Percentiles rank a stretch among this genome's conserved stretches.
These are phyloP conservation scores for Strix occidentalis DNA, from an alignment of 2,797 vertebrate genomes.

Conservation along the genomic window DNA sequence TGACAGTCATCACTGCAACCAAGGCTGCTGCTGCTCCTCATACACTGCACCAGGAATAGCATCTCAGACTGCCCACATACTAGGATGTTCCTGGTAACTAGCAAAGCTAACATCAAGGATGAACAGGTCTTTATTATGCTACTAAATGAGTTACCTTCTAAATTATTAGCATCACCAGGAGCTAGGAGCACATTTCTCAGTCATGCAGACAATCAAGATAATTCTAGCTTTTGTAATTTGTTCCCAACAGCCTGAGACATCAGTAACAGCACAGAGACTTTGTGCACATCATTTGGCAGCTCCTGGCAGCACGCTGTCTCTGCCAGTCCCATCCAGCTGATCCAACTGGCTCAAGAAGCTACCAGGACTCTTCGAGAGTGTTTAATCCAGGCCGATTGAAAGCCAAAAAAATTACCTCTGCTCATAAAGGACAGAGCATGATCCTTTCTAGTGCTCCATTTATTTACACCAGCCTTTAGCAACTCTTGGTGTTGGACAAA, in stretches of 20 bases:
- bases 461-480: not conserved
- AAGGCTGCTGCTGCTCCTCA: constrained; percentile 24
- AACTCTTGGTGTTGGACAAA: not conserved
- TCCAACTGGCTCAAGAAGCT: constrained; percentile 46
- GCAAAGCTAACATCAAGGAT: not conserved
- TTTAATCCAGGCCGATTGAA: not conserved
- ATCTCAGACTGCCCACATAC: constrained; percentile 42
- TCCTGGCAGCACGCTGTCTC: constrained; percentile 27
- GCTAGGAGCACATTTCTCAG: constrained; percentile 5
- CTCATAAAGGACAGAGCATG: not conserved
- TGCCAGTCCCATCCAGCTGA: constrained; percentile 53
- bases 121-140: not conserved
- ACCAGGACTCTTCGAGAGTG: constrained; percentile 32
- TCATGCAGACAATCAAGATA: constrained; percentile 21
- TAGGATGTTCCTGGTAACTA: constrained; percentile 33
- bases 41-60: constrained; percentile 40
- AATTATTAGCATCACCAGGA: not conserved
- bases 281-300: constrained; percentile 36
- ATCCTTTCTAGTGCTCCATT: not conserved
- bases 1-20: not conserved
- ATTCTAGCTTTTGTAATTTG: constrained; percentile 37
- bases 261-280: not conserved
- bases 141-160: constrained; percentile 3
- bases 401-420: constrained; percentile 6
- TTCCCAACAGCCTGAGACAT: constrained; percentile 36